Evolutionary conservation across 2,797 vertebrate genomes (phyloP).

Genomic region (Malacoraja senta): DNA sequence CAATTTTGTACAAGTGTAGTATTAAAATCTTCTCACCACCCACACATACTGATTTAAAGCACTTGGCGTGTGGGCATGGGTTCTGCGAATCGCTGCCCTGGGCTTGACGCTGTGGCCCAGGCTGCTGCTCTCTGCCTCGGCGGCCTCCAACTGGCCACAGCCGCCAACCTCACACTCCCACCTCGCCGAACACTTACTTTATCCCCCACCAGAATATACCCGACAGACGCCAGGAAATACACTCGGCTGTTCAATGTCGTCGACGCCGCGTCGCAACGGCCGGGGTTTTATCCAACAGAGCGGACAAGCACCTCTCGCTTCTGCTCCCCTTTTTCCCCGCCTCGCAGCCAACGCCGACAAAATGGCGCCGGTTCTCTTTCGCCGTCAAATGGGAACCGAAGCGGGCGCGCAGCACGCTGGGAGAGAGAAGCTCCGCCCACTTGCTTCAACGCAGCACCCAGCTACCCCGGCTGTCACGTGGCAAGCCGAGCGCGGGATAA

Average conservation of each 20-base stretch:
- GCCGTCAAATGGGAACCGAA: not conserved
- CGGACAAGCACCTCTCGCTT: too few relatives aligned
- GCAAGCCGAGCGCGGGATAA: not conserved
- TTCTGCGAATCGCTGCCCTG: too few relatives aligned
- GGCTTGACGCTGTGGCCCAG: too few relatives aligned
- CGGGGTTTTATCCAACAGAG: not conserved
- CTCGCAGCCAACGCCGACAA: conserved; percentile 10
- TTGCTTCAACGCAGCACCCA: not conserved
- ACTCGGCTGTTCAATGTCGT: not conserved
- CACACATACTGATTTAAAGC: too few relatives aligned
- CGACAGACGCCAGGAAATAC: not conserved
- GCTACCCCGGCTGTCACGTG: not conserved
- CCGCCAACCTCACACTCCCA: not conserved
- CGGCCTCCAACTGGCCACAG: not conserved
- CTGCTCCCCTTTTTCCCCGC: not conserved
- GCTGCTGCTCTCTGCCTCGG: not conserved
- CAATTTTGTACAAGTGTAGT: too few relatives aligned
- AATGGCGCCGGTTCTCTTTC: not conserved
- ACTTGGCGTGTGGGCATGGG: too few relatives aligned
- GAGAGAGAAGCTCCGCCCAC: not conserved
- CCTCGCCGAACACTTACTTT: not conserved
- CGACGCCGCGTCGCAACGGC: not conserved
- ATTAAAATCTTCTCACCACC: too few relatives aligned
- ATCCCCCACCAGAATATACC: not conserved
- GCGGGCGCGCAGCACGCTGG: not conserved